These are phyloP conservation scores for Mirza zaza DNA, from an alignment of 2,113 vertebrate genomes.

Conservation along the genomic window DNA sequence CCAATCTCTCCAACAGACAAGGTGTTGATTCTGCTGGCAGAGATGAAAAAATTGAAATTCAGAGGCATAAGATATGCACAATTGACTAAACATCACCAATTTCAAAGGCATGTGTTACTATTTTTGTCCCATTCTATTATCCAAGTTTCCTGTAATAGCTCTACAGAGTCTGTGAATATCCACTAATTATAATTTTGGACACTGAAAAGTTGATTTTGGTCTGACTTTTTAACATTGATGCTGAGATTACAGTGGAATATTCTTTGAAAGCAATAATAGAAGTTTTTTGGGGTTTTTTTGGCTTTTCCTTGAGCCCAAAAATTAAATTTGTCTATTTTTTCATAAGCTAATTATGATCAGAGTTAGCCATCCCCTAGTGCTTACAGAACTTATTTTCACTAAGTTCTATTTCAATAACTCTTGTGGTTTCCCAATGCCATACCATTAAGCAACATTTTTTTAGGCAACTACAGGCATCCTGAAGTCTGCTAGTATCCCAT, in stretches of 20 bases:
- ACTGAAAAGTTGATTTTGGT: neutral
- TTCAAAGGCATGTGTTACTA: neutral
- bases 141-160: neutral
- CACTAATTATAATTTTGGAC: neutral
- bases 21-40: neutral
- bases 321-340: neutral
- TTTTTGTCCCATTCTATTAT: neutral
- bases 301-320: neutral
- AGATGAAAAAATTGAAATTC: neutral
- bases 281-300: neutral
- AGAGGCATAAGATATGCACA: neutral
- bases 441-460: neutral
- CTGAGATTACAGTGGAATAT: neutral
- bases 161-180: neutral
- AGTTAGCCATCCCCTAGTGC: neutral
- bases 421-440: neutral
- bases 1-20: neutral
- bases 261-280: neutral
- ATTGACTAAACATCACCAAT: neutral
- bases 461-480: neutral
- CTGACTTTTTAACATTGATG: neutral
- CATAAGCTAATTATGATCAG: neutral
- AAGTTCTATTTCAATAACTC: neutral
- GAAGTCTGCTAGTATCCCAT: neutral
- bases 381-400: neutral